Percentiles rank a stretch among this genome's conserved stretches.
phyloP scores from a whole-genome alignment of 2,797 vertebrate species.

The Cirrhinus molitorella region DNA sequence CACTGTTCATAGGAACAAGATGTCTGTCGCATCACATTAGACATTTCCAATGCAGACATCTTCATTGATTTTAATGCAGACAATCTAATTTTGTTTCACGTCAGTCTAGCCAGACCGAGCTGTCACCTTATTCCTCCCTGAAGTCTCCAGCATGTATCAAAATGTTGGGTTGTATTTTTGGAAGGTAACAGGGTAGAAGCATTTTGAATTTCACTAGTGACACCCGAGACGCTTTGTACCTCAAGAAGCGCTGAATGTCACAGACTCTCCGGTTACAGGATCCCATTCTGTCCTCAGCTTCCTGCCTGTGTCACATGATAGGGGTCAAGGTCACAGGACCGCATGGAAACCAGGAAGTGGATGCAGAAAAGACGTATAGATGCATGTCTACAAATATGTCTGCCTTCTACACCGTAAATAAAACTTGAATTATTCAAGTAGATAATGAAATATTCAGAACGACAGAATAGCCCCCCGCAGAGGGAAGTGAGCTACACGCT shows the following conservation, averaged over 20 bases:
- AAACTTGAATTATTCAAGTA: slow-evolving; percentile 63
- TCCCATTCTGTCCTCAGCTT: slow-evolving; percentile 67
- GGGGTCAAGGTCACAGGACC: slow-evolving; percentile 57
- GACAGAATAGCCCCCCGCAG: slow-evolving; percentile 58
- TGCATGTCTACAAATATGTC: slow-evolving; percentile 25
- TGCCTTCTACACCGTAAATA: slow-evolving; percentile 49
- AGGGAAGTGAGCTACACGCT: slow-evolving; percentile 38
- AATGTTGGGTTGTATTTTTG: slow-evolving; percentile 43
- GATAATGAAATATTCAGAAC: slow-evolving; percentile 65
- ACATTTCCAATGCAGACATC: neutral
- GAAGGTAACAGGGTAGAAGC: slow-evolving; percentile 18
- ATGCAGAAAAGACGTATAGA: neutral
- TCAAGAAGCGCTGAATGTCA: slow-evolving; percentile 60
- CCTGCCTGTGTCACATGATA: slow-evolving; percentile 59
- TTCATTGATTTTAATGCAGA: neutral
- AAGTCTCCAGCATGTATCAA: neutral
- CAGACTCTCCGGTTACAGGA: slow-evolving; percentile 71
- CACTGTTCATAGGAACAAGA: neutral
- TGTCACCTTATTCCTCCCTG: neutral
- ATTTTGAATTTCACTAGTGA: slow-evolving; percentile 65
- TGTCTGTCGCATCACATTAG: neutral
- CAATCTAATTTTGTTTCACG: neutral
- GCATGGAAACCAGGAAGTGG: slow-evolving; percentile 53
- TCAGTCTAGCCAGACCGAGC: neutral
- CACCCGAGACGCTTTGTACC: slow-evolving; percentile 70